Evolutionary conservation across 2,888 invertebrate species (phyloP).

Genomic region (Coelinius sp.): DNA sequence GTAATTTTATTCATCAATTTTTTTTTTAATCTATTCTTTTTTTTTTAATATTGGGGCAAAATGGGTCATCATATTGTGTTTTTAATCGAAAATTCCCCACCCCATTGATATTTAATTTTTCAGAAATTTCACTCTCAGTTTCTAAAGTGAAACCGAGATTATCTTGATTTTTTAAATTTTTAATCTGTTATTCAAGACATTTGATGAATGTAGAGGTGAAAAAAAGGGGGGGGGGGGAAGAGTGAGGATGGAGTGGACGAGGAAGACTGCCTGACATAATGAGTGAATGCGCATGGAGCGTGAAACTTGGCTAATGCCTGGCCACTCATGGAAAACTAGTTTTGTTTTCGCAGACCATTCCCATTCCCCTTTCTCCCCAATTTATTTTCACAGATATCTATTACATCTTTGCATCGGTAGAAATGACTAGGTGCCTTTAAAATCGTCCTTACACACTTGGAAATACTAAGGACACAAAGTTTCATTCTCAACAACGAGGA

Average conservation of each 20-base stretch:
- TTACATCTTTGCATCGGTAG: neutral
- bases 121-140: neutral
- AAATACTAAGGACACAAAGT: constrained; percentile 18
- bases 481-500: constrained; percentile 9
- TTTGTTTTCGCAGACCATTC: constrained; percentile 33
- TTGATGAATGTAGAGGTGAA: neutral
- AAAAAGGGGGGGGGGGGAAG: neutral
- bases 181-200: neutral
- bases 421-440: neutral
- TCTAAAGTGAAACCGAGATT: neutral
- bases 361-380: constrained; percentile 17
- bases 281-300: constrained; percentile 44
- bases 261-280: constrained; percentile 48
- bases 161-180: neutral
- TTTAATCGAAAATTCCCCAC: no score
- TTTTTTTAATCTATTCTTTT: neutral
- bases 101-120: neutral
- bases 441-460: neutral
- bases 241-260: constrained; percentile 28
- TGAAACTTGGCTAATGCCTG: constrained; percentile 44
- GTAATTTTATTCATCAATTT: constrained; percentile 1
- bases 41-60: no score
- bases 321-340: constrained; percentile 23
- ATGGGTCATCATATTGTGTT: no score
- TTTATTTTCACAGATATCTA: no score